Percentiles rank a stretch among this genome's conserved stretches.
Conservation (phyloP, 2,797 vertebrate genomes). For the Pitangus sulphuratus region DNA sequence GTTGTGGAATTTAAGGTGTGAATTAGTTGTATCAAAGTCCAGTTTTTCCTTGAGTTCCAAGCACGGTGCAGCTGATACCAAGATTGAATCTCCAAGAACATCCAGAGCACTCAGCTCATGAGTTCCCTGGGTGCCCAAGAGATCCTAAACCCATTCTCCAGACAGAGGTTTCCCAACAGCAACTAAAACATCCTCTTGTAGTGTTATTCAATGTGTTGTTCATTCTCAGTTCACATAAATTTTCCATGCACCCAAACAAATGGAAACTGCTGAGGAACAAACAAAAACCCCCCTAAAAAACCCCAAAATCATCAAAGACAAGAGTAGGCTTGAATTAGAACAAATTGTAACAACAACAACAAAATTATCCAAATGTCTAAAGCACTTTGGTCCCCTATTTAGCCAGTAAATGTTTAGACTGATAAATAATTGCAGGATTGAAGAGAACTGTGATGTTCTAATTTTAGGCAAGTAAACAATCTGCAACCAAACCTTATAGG, state of each 20-base stretch:
- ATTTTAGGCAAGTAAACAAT: not conserved
- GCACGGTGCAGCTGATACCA: fast-evolving
- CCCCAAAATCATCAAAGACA: not conserved
- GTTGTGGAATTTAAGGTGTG: not conserved
- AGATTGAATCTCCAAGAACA: too few relatives aligned
- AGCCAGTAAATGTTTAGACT: fast-evolving
- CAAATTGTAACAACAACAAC: not conserved
- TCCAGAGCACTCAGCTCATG: not conserved
- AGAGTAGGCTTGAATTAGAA: not conserved
- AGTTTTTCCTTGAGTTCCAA: not conserved
- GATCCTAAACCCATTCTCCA: not conserved
- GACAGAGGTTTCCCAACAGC: not conserved
- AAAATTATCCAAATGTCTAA: not conserved
- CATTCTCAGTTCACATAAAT: not conserved
- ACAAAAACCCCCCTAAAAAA: too few relatives aligned
- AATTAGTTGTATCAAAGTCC: not conserved
- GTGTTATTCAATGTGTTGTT: not conserved
- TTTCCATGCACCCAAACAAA: not conserved
- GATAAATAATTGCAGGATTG: not conserved
- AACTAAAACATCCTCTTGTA: not conserved
- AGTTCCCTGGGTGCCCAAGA: not conserved
- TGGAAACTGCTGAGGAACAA: not conserved
- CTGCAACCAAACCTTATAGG: not conserved
- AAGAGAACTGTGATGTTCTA: not conserved
- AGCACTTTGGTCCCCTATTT: not conserved